phyloP scores from a whole-genome alignment of 2,888 invertebrate genomes.

The Acronicta psi region DNA sequence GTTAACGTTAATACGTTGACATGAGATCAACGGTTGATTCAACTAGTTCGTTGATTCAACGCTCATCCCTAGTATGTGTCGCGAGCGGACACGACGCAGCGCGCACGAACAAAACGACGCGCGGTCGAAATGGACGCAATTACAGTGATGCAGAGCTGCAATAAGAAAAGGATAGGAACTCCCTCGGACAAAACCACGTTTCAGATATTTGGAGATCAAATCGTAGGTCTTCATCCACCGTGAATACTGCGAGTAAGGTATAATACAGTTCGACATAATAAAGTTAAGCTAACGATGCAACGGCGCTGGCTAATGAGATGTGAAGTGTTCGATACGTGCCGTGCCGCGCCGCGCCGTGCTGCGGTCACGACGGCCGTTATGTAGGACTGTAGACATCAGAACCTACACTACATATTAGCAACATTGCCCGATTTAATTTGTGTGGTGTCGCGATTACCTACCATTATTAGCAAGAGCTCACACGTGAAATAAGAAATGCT shows the following conservation, averaged over 20 bases:
- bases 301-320: slow-evolving; percentile 51
- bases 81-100: slow-evolving; percentile 27
- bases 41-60: too few relatives aligned
- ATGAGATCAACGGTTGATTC: too few relatives aligned
- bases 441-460: neutral
- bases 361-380: slow-evolving; percentile 47
- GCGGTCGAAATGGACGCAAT: slow-evolving; percentile 15
- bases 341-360: slow-evolving; percentile 8
- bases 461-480: neutral
- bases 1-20: too few relatives aligned
- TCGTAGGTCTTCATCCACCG: too few relatives aligned
- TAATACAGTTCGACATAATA: slow-evolving; percentile 44
- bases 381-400: neutral
- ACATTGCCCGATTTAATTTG: slow-evolving; percentile 1
- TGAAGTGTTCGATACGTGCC: slow-evolving; percentile 37
- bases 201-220: neutral
- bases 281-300: slow-evolving; percentile 48
- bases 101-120: slow-evolving; percentile 21
- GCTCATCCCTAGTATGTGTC: too few relatives aligned
- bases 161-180: slow-evolving; percentile 8
- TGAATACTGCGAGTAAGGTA: too few relatives aligned
- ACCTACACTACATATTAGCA: neutral
- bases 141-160: slow-evolving; percentile 19
- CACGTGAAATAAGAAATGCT: too few relatives aligned
- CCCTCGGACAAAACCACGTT: too few relatives aligned